phyloP scores from a whole-genome alignment of 1,140 invertebrate genomes.

The Saccostrea glomerata region DNA sequence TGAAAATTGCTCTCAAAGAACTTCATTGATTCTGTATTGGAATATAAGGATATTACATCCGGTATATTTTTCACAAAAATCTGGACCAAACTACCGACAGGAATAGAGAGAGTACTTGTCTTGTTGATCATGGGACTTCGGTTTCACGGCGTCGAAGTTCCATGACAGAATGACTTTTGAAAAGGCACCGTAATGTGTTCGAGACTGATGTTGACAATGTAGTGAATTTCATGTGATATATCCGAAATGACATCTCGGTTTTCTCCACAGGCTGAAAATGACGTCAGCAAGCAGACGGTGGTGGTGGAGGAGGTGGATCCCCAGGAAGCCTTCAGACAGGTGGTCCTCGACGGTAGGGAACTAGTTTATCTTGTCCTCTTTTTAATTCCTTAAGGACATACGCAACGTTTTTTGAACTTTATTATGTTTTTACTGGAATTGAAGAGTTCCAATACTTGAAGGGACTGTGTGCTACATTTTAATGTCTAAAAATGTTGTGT shows the following conservation, averaged over 20 bases:
- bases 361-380: not conserved
- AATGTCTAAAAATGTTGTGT: too few species aligned
- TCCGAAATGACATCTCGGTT: not conserved
- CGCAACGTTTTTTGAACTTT: too few species aligned
- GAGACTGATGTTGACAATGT: not conserved
- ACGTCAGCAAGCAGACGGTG: not conserved
- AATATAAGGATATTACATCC: conserved; percentile 1
- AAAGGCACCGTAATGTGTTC: not conserved
- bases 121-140: not conserved
- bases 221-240: not conserved
- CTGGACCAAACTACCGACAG: not conserved
- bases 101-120: not conserved
- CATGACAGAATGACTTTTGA: not conserved
- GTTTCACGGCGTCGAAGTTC: not conserved
- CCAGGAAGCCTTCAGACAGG: conserved; percentile 5
- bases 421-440: too few species aligned
- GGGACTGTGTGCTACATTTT: too few species aligned
- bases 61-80: conserved; percentile 17
- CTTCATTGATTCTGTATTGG: not conserved
- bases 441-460: too few species aligned
- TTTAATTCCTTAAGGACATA: not conserved
- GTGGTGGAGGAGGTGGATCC: not conserved
- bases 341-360: conserved; percentile 15
- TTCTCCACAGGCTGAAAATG: conserved; percentile 26
- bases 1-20: not conserved